A percentile compares a stretch with the other conserved stretches of the same genome.
Evolutionary conservation across 2,113 vertebrate species (phyloP).

Genomic region (Promerops cafer): DNA sequence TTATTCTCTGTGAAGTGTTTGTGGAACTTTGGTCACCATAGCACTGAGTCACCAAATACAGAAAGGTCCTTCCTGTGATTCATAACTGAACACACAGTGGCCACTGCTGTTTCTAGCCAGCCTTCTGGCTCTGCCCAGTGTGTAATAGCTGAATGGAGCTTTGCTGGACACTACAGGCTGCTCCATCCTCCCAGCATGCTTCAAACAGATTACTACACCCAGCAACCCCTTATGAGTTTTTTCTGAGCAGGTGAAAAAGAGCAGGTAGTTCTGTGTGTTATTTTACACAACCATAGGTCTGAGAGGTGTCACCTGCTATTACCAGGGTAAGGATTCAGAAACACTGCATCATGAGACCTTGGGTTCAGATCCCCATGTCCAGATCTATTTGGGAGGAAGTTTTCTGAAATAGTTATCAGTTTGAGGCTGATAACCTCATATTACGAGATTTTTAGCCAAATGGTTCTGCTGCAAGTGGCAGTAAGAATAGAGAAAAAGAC

Average conservation of each 20-base stretch:
- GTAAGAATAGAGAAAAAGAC: background rate
- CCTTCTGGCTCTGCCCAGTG: background rate
- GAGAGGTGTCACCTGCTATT: background rate
- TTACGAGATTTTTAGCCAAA: background rate
- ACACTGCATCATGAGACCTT: background rate
- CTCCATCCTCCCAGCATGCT: background rate
- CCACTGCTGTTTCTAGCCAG: background rate
- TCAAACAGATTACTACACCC: background rate
- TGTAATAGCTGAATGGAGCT: background rate
- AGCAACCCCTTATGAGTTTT: background rate
- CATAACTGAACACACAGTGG: background rate
- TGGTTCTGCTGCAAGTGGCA: background rate
- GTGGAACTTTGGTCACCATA: slow-evolving; percentile 6
- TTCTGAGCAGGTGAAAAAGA: background rate
- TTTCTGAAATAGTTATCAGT: background rate
- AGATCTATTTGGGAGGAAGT: background rate
- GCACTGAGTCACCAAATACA: background rate
- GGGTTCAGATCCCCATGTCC: background rate
- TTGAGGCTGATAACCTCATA: background rate
- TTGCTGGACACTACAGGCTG: background rate
- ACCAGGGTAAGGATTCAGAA: background rate
- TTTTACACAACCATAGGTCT: background rate
- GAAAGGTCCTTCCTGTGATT: background rate
- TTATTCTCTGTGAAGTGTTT: slow-evolving; percentile 7
- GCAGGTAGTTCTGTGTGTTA: background rate